Evolutionary conservation across 1,140 invertebrate genomes (phyloP), one percentile per base, ranked within the genome.

Genomic region (Callitettix versicolor): DNA sequence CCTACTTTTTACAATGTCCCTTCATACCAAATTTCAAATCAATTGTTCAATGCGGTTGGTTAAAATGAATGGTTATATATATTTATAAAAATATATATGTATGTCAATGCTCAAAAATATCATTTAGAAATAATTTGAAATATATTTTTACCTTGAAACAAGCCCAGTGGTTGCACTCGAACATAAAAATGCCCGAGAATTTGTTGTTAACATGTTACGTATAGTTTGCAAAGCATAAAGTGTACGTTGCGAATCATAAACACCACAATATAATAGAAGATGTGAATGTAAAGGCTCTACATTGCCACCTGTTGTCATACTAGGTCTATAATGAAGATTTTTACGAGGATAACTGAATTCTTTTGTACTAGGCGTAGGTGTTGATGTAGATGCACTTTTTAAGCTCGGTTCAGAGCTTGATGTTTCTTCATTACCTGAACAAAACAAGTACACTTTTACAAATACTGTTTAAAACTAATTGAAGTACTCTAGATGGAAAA

Each of bases 261-360:
- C 79, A 58, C 86, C 84, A 57, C 81, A 79, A 62, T 93, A 93
- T 0, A 93, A 72, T 17, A 91, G 74, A 65, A 92, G 77, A 66
- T 92, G 88, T 21, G 86, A 86, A 66, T 92, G 88, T 41, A 90
- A 79, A 20, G 84, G 81, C 65, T 89, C 85, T 5, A 88, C 74
- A 11, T 71, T 73, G n/a, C 76, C 68, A 15, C 76, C 68, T 42
- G 71, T 56, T 54, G 65, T 53, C 14, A 58, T 44, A 12, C 57
- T 43, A 9, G 60, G 40, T 20, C 58, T 48, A 24, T 57, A 58
- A 20, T 61, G 53, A 12, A 60, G 34, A 46, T 55, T 53, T 4
- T 55, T 46, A 11, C 47, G 14, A 14, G 42, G 26, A 43, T 43
- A 20, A 12, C 2, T 43, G 18, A 20, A 42, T 20, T 42, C 40